Conservation (phyloP, 2,888 invertebrate genomes). For the Rotaria socialis region DNA sequence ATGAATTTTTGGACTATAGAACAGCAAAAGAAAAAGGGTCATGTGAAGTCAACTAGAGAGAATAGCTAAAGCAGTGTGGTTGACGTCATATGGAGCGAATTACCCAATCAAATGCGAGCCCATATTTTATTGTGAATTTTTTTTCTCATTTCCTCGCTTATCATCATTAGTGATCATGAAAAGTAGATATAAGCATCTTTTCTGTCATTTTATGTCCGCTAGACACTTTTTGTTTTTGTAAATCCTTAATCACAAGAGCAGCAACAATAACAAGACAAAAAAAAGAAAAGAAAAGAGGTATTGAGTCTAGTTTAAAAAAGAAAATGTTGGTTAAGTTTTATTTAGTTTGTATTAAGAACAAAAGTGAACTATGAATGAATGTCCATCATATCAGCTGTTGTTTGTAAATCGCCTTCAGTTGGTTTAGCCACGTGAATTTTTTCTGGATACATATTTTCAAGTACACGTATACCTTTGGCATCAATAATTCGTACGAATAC, state of each 20-base stretch:
- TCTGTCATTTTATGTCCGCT: background rate
- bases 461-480: background rate
- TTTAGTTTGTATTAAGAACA: background rate
- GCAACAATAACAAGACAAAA: background rate
- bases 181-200: background rate
- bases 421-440: background rate
- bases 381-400: slow-evolving; percentile 27
- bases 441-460: slow-evolving; percentile 30
- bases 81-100: too few species aligned
- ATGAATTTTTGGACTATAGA: too few species aligned
- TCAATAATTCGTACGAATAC: slow-evolving; percentile 12
- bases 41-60: too few species aligned
- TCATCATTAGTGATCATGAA: too few species aligned
- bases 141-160: too few species aligned
- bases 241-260: background rate
- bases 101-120: too few species aligned
- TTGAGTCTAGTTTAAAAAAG: background rate
- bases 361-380: background rate
- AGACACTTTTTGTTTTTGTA: background rate
- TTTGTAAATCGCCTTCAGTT: background rate
- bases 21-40: too few species aligned
- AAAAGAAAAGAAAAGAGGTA: background rate
- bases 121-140: too few species aligned
- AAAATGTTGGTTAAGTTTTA: background rate
- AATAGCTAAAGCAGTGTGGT: too few species aligned